Conservation (phyloP, 2,797 vertebrate genomes). For the Rhinatrema bivittatum region DNA sequence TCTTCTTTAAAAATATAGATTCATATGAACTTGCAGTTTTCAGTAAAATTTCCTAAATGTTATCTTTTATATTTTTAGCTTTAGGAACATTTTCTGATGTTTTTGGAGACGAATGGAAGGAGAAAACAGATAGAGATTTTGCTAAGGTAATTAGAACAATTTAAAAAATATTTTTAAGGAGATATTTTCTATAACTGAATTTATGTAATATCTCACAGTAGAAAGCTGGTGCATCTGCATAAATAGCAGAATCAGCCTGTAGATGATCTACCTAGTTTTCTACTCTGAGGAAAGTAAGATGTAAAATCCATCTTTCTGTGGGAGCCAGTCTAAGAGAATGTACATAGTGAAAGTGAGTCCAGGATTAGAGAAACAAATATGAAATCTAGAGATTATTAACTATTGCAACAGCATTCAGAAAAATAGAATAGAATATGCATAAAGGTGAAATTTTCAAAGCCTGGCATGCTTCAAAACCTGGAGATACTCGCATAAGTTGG, state of each 20-base stretch:
- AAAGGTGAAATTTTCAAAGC: too few species aligned
- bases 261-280: not conserved
- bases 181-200: not conserved
- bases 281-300: constrained; percentile 9
- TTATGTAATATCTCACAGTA: not conserved
- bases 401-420: too few species aligned
- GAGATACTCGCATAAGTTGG: too few species aligned
- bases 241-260: not conserved
- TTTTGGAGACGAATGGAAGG: constrained; percentile 95
- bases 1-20: constrained; percentile 17
- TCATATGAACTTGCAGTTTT: constrained; percentile 29
- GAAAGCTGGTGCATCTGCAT: not conserved
- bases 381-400: too few species aligned
- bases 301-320: too few species aligned
- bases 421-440: too few species aligned
- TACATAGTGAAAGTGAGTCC: too few species aligned
- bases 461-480: too few species aligned
- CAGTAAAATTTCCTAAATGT: too few species aligned
- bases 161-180: constrained; percentile 13
- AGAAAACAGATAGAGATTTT: constrained; percentile 95
- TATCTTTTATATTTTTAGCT: constrained; percentile 61
- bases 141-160: constrained; percentile 74
- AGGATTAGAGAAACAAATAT: too few species aligned
- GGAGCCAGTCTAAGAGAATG: too few species aligned
- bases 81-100: constrained; percentile 94